phyloP scores from a whole-genome alignment of 2,797 vertebrate genomes.

The Anableps anableps region DNA sequence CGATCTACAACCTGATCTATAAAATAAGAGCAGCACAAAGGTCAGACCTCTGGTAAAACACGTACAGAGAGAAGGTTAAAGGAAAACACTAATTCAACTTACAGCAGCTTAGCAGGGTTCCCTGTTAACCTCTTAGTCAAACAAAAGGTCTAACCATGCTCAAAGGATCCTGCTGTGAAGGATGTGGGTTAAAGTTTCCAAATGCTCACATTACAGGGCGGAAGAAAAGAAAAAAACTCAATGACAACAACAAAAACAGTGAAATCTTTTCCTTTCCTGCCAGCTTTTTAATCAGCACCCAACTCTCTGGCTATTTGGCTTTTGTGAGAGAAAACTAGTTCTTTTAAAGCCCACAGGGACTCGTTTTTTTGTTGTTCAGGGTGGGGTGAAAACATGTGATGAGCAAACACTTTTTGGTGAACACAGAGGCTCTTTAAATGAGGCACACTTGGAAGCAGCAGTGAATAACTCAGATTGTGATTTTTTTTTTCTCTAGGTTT shows the following conservation, averaged over 20 bases:
- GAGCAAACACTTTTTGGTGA: constrained; percentile 53
- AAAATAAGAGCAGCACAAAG: constrained; percentile 8
- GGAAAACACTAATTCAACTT: constrained; percentile 76
- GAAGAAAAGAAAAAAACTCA: constrained; percentile 34
- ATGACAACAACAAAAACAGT: constrained; percentile 19
- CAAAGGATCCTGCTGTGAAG: constrained; percentile 65
- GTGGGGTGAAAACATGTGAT: constrained; percentile 53
- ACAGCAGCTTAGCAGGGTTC: constrained; percentile 68
- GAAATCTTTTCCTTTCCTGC: constrained; percentile 20
- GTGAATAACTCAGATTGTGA: constrained; percentile 56
- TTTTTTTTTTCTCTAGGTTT: constrained; percentile 20
- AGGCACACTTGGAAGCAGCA: constrained; percentile 37
- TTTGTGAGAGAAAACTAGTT: constrained; percentile 14
- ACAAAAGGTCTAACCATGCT: constrained; percentile 72
- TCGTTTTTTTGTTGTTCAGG: constrained; percentile 29
- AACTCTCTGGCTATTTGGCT: constrained; percentile 18
- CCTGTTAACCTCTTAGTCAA: constrained; percentile 72
- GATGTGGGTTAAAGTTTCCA: constrained; percentile 70
- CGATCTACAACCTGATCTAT: constrained; percentile 3
- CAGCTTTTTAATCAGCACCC: constrained; percentile 7
- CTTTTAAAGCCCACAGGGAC: constrained; percentile 36
- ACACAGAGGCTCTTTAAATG: constrained; percentile 51
- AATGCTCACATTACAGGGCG: constrained; percentile 49
- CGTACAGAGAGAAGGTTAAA: constrained; percentile 56
- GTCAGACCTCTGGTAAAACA: constrained; percentile 31